Base-by-base conservation (phyloP, 2,888 invertebrate genomes). In the Latrodectus hesperus region DNA sequence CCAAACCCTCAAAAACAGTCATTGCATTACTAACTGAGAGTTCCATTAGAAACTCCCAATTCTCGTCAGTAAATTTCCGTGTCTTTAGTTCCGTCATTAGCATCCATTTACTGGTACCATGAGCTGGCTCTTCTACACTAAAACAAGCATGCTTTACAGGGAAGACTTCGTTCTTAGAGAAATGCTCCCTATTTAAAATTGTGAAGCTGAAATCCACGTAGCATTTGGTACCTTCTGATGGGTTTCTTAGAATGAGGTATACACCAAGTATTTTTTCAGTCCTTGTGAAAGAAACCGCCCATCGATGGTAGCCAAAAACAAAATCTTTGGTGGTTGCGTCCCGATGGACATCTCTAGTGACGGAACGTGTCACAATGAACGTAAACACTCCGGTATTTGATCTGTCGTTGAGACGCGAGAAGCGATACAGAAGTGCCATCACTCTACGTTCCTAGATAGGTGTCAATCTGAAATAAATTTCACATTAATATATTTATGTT, bases 291-390 rank as follows among this genome's bases (percentile, higher is more conserved):
- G 95, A 95, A 90, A 96, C 95, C 26, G 95, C 95, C 96, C 96
- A 96, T 92, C 95, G 94, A 92, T 96, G 96, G 92, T 95, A 95
- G 78, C 96, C 96, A 92, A 96, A 96, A 90, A 95, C 94, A 92
- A 96, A 95, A 92, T 96, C 96, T 92, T 96, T 96, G 90, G 96
- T 95, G 89, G 95, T 95, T 91, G 96, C 95, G 93, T 96, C 96
- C 87, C 96, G 94, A 92, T 96, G 95, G 73, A 95, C 94, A 92
- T 96, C 96, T 86, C 95, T 94, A 73, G 95, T 95, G 90, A 96
- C 95, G 88, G 95, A 95, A 91, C 95, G 94, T 89, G 96, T 96
- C 90, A 96, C 95, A 91, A 96, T 95, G 93, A 96, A 96, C 88
- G 96, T 96, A 93, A 96, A 96, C 91, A 96, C 95, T 64, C 90